Evolutionary conservation across 2,888 invertebrate genomes (phyloP).

Genomic region (Syrphus vitripennis): DNA sequence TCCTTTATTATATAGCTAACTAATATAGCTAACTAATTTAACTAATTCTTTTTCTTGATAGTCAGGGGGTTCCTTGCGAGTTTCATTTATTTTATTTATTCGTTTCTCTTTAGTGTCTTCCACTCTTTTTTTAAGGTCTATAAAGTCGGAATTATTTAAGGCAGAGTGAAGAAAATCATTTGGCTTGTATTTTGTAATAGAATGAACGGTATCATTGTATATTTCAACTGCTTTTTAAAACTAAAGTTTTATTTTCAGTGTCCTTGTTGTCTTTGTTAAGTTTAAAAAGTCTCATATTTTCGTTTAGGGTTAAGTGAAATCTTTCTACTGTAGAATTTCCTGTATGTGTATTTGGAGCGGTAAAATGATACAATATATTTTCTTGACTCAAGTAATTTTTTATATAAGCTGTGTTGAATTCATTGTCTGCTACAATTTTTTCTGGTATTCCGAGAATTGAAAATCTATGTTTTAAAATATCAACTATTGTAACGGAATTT

Average conservation of each 20-base stretch:
- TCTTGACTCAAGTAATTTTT: slow-evolving; percentile 7
- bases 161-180: slow-evolving; percentile 20
- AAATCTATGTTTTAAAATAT: slow-evolving; percentile 8
- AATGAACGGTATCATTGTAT: slow-evolving; percentile 39
- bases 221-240: slow-evolving; percentile 31
- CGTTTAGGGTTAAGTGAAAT: slow-evolving; percentile 46
- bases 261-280: not conserved
- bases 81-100: slow-evolving; percentile 19
- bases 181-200: slow-evolving; percentile 8
- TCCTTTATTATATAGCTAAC: slow-evolving; percentile 37
- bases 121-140: not conserved
- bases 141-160: not conserved
- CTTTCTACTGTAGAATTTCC: slow-evolving; percentile 36
- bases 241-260: not conserved
- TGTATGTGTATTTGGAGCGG: slow-evolving; percentile 26
- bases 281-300: slow-evolving; percentile 39
- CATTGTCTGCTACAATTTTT: slow-evolving; percentile 28
- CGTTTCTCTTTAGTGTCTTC: slow-evolving; percentile 8
- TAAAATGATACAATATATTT: slow-evolving; percentile 13
- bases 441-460: slow-evolving; percentile 14
- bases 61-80: not conserved
- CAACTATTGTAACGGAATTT: slow-evolving; percentile 25
- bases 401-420: slow-evolving; percentile 26
- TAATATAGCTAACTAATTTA: slow-evolving; percentile 31
- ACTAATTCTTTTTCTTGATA: slow-evolving; percentile 18